Percentiles rank a stretch among this genome's conserved stretches.
Conservation (phyloP, 53 echinoderm and acorn worm genomes). For the Henricia sp. region DNA sequence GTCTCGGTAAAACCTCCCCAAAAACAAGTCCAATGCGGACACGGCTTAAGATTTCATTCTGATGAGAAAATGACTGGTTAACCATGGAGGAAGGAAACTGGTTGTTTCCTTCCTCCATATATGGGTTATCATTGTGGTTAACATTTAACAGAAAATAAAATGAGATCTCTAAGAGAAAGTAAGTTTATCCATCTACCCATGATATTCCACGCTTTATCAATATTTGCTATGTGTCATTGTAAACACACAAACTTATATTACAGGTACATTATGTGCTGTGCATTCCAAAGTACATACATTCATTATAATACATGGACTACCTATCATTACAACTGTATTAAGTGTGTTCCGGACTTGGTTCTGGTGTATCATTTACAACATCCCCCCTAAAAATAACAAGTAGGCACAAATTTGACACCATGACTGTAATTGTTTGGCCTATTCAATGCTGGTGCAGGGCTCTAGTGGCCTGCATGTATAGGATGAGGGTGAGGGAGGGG, state of each 20-base stretch:
- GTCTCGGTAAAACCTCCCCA: no score
- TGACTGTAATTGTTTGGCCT: conserved; percentile 19
- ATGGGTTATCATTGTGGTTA: not conserved
- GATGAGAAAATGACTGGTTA: no score
- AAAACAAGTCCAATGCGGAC: no score
- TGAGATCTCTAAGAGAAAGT: not conserved
- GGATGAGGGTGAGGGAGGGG: not conserved
- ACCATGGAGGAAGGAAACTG: not conserved
- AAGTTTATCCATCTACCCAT: not conserved
- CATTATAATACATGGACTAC: conserved; percentile 19
- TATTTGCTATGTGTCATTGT: conserved; percentile 10
- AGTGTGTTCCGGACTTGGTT: not conserved
- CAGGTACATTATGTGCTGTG: no score
- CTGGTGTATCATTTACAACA: conserved; percentile 4
- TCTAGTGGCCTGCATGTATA: not conserved
- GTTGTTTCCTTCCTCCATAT: not conserved
- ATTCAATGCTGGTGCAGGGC: not conserved
- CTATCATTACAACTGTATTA: not conserved
- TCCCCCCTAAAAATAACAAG: not conserved
- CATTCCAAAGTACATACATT: not conserved
- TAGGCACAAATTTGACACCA: conserved; percentile 8
- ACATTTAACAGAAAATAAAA: not conserved
- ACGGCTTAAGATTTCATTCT: no score
- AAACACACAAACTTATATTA: no score
- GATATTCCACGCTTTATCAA: not conserved